Base-by-base conservation (phyloP, 2,113 vertebrate species). In the Pandion haliaetus region DNA sequence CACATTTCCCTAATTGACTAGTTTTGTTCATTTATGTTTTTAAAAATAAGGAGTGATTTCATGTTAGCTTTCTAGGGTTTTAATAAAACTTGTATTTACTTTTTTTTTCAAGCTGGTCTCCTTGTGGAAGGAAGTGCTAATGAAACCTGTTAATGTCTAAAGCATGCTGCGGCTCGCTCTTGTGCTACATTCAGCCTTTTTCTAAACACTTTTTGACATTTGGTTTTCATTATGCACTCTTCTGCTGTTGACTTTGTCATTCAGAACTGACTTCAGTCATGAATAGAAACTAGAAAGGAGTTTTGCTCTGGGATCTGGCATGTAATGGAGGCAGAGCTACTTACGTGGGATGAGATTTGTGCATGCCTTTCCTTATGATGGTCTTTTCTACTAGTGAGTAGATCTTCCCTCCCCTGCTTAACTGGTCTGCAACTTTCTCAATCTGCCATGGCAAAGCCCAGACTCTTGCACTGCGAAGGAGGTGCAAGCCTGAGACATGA, bases 141-240 rank as follows among this genome's bases (percentile, higher is more conserved):
- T 72, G 82, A 88, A 95, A 94, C 49, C 72, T 91, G 57, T 59
- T 90, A 66, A 78, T 76, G 17, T 88, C 67, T 90, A 73, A 82
- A 86, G 57, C 38, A 55, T 29, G 32, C 4, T 29, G 32, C 4
- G 5, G 4, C 36, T 88, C 76, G 86, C 82, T 81, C 12, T 70
- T 81, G 78, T 72, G 19, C 36, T 94, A 32, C n/a, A 23, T 78
- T 81, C 58, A 57, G 55, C 6, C 21, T 62, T 93, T 86, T 86
- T 70, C 66, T 79, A 79, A 94, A 86, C 17, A 8, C 47, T 69
- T 86, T 88, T 76, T 92, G 63, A 58, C 61, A 62, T 93, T 86
- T 92, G 85, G 12, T 62, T 94, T 97, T 93, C 69, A 55, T 93
- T 95, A 90, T 61, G 14, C 6, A 14, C 28, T 92, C 29, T 90